Conservation (phyloP, 2,113 vertebrate genomes). For the rat (Rattus norvegicus) region DNA sequence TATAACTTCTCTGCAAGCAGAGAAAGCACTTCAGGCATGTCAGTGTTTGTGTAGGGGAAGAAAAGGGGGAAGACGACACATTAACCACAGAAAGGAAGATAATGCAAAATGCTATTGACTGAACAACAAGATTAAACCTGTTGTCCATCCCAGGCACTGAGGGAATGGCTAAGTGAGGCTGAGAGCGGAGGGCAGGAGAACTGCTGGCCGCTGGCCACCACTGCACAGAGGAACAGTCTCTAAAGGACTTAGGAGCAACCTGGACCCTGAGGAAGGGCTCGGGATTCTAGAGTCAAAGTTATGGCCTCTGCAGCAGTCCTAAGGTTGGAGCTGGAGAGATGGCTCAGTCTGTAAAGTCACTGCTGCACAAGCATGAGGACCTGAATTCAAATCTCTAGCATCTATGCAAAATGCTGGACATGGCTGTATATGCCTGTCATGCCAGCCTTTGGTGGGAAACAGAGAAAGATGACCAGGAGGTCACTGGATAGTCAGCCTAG, state of each 20-base stretch:
- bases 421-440: neutral
- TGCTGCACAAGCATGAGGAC: neutral
- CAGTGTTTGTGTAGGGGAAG: conserved; percentile 52
- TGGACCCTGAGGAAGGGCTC: neutral
- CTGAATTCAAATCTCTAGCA: neutral
- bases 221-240: neutral
- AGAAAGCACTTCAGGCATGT: conserved; percentile 61
- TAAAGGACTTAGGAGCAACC: neutral
- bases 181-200: neutral
- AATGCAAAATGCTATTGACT: neutral
- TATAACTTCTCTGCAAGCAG: conserved; percentile 80
- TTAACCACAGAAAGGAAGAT: conserved; percentile 60
- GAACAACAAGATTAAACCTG: neutral
- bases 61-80: conserved; percentile 58
- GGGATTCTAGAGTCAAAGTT: neutral
- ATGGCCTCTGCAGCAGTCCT: no score
- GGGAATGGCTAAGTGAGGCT: neutral
- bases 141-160: neutral
- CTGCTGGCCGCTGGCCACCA: neutral
- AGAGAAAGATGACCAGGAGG: neutral
- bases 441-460: neutral
- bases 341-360: neutral
- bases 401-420: neutral
- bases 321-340: neutral
- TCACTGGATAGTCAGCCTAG: neutral